Percentiles rank a stretch among this genome's conserved stretches.
Evolutionary conservation across 2,888 invertebrate genomes (phyloP).

Genomic region (Chalcis sispes): DNA sequence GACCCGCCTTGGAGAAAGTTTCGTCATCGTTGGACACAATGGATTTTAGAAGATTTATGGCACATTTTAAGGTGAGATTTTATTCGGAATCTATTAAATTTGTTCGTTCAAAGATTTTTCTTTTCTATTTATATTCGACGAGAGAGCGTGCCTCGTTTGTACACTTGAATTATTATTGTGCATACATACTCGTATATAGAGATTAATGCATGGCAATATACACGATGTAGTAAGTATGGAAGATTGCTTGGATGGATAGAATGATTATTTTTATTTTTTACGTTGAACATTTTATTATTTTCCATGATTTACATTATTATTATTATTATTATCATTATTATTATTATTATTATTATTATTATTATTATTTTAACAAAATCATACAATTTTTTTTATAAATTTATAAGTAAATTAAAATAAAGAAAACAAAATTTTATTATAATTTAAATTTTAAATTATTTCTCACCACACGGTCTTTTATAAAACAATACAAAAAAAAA

Average conservation of each 20-base stretch:
- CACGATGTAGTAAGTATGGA: not conserved
- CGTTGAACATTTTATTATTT: not conserved
- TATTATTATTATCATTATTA: not conserved
- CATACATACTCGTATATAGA: no score
- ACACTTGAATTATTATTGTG: no score
- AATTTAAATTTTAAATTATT: no score
- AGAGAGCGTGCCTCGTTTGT: no score
- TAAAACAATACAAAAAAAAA: no score
- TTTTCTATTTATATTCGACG: not conserved
- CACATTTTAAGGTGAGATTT: conserved; percentile 50
- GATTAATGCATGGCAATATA: not conserved
- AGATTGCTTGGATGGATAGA: not conserved
- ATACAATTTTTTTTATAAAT: no score
- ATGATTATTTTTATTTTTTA: not conserved
- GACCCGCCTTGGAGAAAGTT: conserved; percentile 39
- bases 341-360: not conserved
- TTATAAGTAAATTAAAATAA: no score
- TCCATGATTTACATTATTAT: not conserved
- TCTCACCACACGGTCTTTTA: no score
- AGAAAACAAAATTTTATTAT: no score
- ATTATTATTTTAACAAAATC: no score
- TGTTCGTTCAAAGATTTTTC: not conserved
- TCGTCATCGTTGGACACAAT: conserved; percentile 49
- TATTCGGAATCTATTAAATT: not conserved
- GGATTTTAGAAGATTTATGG: conserved; percentile 47